A percentile compares a stretch with the other conserved stretches of the same genome.
Conservation (phyloP, 2,797 vertebrate genomes). For the Pelobates cultripes region DNA sequence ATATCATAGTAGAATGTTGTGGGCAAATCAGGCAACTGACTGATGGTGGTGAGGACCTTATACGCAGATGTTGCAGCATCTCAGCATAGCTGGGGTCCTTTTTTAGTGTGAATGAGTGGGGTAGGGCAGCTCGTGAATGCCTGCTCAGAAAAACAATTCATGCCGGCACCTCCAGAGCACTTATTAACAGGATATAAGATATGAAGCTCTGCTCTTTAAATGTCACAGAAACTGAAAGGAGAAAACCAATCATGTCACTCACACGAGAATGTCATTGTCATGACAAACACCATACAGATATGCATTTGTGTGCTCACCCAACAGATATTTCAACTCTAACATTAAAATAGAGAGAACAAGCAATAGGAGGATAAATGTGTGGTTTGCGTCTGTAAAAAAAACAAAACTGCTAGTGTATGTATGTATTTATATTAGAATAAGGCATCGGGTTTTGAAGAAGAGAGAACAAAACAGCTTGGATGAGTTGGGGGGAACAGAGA, state of each 20-base stretch:
- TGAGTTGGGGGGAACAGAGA: not conserved
- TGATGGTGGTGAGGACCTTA: conserved; percentile 32
- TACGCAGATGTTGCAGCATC: conserved; percentile 4
- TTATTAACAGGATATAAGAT: conserved; percentile 41
- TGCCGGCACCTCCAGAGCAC: conserved; percentile 11
- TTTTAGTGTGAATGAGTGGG: not conserved
- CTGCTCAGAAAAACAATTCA: conserved; percentile 1
- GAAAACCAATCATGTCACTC: conserved; percentile 41
- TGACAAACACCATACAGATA: conserved; percentile 12
- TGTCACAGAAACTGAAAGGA: conserved; percentile 29
- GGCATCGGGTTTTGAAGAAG: no score
- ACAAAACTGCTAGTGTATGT: not conserved
- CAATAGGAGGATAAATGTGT: not conserved
- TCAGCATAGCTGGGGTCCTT: no score
- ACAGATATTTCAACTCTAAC: conserved; percentile 4
- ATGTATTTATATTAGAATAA: not conserved
- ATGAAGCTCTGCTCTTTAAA: conserved; percentile 48
- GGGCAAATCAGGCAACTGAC: not conserved
- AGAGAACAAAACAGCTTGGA: not conserved
- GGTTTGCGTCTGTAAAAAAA: not conserved
- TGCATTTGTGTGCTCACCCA: conserved; percentile 9
- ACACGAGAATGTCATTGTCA: conserved; percentile 41
- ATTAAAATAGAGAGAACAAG: conserved; percentile 6
- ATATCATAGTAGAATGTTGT: conserved; percentile 11
- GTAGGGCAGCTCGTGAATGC: not conserved